Evolutionary conservation across 2,888 invertebrate genomes (phyloP).

Genomic region (Synergus itoensis): DNA sequence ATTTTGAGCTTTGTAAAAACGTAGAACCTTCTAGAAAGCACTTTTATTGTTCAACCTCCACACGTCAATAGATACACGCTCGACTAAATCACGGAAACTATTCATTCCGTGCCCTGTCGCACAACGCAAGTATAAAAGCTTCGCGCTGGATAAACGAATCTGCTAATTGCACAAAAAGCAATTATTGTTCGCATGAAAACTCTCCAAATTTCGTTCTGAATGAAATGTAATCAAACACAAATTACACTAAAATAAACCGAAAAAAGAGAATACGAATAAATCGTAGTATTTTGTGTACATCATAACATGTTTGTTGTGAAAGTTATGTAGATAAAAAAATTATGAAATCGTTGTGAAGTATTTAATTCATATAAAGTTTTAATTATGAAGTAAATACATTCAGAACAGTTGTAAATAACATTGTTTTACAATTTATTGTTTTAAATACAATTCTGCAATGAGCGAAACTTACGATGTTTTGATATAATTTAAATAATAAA

Average conservation of each 20-base stretch:
- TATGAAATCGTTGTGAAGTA: neutral
- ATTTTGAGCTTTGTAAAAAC: neutral
- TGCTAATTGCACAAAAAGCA: slow-evolving; percentile 26
- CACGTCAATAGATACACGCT: slow-evolving; percentile 7
- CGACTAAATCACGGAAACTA: slow-evolving; percentile 20
- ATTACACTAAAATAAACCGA: neutral
- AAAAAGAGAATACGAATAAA: neutral
- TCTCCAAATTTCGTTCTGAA: slow-evolving; percentile 9
- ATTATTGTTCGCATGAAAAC: slow-evolving; percentile 20
- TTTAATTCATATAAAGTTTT: neutral
- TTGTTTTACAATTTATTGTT: neutral
- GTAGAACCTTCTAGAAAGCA: neutral
- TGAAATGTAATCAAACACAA: slow-evolving; percentile 17
- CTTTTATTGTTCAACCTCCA: neutral
- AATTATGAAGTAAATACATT: neutral
- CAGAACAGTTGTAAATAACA: neutral
- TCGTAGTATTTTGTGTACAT: neutral
- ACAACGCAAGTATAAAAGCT: slow-evolving; percentile 16
- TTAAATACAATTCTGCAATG: too few species aligned
- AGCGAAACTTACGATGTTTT: too few species aligned
- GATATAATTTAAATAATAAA: too few species aligned
- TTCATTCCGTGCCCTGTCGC: slow-evolving; percentile 1
- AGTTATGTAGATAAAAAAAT: too few species aligned
- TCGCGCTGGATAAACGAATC: slow-evolving; percentile 16
- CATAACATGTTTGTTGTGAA: neutral